Percentiles rank a stretch among this genome's conserved stretches.
phyloP scores from a whole-genome alignment of 2,888 invertebrate genomes.

The Cephalotes varians region DNA sequence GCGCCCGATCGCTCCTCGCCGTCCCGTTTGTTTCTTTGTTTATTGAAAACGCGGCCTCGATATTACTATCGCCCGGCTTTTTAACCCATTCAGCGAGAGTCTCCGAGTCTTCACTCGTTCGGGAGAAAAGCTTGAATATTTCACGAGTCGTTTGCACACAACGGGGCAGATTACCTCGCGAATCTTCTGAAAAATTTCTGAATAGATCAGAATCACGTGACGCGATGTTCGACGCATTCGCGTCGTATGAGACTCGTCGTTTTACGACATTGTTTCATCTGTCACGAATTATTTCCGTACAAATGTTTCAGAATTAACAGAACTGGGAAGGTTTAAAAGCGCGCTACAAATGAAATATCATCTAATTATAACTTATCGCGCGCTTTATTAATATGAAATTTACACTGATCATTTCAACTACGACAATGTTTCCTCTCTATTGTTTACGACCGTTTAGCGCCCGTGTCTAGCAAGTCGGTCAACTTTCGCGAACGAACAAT shows the following conservation, averaged over 20 bases:
- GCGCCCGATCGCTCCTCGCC: conserved; percentile 27
- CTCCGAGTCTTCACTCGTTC: neutral
- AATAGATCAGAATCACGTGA: conserved; percentile 5
- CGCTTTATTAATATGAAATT: conserved; percentile 44
- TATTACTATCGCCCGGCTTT: neutral
- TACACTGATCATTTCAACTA: conserved; percentile 22
- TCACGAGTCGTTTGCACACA: conserved; percentile 14
- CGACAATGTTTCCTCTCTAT: conserved; percentile 7
- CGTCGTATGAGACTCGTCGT: neutral
- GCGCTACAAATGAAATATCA: conserved; percentile 30
- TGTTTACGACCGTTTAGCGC: conserved; percentile 27
- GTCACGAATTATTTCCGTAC: neutral
- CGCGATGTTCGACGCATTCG: neutral
- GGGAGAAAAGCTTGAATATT: conserved; percentile 23
- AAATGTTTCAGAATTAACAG: conserved; percentile 19
- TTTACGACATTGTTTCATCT: neutral
- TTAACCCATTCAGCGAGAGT: neutral
- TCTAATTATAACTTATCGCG: conserved; percentile 22
- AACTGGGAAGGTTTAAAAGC: conserved; percentile 22
- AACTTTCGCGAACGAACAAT: conserved; percentile 36
- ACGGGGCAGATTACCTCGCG: neutral
- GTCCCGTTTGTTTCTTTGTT: conserved; percentile 4
- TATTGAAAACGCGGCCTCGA: conserved; percentile 26
- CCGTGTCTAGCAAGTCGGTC: conserved; percentile 22
- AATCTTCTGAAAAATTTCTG: neutral